Percentiles rank a stretch among this genome's conserved stretches.
phyloP scores from a whole-genome alignment of 2,797 vertebrate genomes.

The Anabacerthia variegaticeps region DNA sequence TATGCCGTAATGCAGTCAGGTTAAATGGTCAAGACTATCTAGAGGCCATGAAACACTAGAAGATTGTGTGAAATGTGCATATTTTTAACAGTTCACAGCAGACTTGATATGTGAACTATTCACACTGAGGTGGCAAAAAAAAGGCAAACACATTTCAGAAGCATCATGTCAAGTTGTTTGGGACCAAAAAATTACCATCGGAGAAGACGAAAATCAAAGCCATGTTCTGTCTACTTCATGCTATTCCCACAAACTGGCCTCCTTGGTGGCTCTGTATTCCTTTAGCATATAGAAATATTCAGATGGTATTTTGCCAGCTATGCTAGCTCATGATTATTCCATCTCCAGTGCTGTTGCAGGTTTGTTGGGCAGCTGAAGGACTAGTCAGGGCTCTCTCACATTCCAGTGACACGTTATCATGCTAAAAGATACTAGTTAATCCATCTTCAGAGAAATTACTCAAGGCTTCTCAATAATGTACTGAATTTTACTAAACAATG shows the following conservation, averaged over 20 bases:
- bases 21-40: constrained; percentile 41
- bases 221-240: neutral
- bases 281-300: neutral
- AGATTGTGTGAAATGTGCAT: neutral
- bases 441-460: neutral
- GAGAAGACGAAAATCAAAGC: neutral
- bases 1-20: neutral
- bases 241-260: neutral
- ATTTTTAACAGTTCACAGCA: constrained; percentile 42
- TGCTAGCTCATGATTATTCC: neutral
- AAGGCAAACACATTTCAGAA: neutral
- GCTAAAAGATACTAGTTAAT: neutral
- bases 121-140: neutral
- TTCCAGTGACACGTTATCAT: neutral
- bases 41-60: constrained; percentile 27
- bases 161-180: neutral
- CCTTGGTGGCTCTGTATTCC: neutral
- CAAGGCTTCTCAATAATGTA: neutral
- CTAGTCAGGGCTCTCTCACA: neutral
- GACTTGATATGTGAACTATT: neutral
- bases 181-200: neutral
- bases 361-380: neutral
- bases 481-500: neutral
- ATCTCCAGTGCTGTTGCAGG: neutral
- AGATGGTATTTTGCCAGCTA: neutral